Evolutionary conservation across 2,797 vertebrate species (phyloP).

Genomic region (Ctenochaetus hawaiiensis): DNA sequence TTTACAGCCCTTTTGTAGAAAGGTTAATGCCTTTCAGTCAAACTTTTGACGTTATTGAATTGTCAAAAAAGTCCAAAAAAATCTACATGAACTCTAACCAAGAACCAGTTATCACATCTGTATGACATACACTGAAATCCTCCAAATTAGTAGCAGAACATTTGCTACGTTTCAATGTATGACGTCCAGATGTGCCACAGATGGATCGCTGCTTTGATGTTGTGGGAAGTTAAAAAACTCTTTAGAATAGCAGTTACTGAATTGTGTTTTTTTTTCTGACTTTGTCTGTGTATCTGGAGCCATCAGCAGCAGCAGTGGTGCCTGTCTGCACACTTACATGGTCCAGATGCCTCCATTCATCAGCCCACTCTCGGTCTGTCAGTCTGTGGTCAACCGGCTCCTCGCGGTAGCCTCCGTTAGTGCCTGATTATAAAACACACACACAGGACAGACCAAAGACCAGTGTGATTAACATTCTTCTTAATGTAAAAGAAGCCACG

Average conservation of each 20-base stretch:
- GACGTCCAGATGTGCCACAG: constrained; percentile 1
- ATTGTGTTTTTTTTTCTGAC: constrained; percentile 27
- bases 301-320: constrained; percentile 46
- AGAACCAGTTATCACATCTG: no score
- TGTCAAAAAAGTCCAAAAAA: no score
- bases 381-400: constrained; percentile 98
- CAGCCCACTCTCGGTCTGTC: constrained; percentile 98
- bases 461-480: constrained; percentile 62
- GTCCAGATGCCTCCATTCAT: constrained; percentile 99
- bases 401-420: constrained; percentile 95
- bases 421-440: constrained; percentile 85
- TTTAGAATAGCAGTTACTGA: constrained; percentile 20
- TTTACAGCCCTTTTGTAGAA: not conserved
- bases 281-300: constrained; percentile 58
- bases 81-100: no score
- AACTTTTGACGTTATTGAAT: not conserved
- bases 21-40: not conserved
- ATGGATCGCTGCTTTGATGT: constrained; percentile 14
- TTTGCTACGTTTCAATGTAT: not conserved
- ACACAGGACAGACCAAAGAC: constrained; percentile 63
- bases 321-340: constrained; percentile 89
- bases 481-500: constrained; percentile 42
- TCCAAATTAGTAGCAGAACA: not conserved
- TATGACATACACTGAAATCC: not conserved
- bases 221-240: constrained; percentile 22